phyloP scores from a whole-genome alignment of 92 coral and sea anemone species.

The Muricea muricata region DNA sequence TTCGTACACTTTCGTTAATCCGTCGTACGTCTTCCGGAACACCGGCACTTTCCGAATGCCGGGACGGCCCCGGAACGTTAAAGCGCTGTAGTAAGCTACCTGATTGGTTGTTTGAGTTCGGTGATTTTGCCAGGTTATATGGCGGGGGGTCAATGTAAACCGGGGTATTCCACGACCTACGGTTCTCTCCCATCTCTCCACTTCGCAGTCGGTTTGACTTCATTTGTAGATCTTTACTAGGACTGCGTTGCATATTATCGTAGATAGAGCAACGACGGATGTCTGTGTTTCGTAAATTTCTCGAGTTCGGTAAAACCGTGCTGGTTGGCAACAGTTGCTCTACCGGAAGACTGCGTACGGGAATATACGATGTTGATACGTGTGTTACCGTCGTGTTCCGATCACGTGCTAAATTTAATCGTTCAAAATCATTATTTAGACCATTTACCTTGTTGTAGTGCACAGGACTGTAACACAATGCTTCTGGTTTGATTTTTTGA shows the following conservation, averaged over 20 bases:
- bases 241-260: conserved; percentile 27
- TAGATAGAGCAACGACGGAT: conserved; percentile 29
- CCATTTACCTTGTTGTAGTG: conserved; percentile 76
- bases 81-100: conserved; percentile 30
- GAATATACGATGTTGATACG: conserved; percentile 39
- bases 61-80: conserved; percentile 20
- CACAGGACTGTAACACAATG: conserved; percentile 85
- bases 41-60: conserved; percentile 5
- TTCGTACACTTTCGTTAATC: conserved; percentile 11
- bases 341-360: conserved; percentile 33
- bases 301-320: conserved; percentile 37
- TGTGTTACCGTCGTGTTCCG: conserved; percentile 39
- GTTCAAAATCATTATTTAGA: conserved; percentile 16
- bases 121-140: background rate
- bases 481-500: conserved; percentile 92
- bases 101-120: conserved; percentile 7
- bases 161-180: conserved; percentile 10
- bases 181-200: background rate
- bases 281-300: conserved; percentile 12
- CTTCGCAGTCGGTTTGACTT: conserved; percentile 10
- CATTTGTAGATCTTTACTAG: background rate
- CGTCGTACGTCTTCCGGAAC: conserved; percentile 49
- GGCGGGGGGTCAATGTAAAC: conserved; percentile 30
- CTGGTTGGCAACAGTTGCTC: conserved; percentile 25
- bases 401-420: conserved; percentile 18